Evolutionary conservation across 2,888 invertebrate genomes (phyloP), one percentile per base, ranked within the genome.

Genomic region (Lucinisca nassula): DNA sequence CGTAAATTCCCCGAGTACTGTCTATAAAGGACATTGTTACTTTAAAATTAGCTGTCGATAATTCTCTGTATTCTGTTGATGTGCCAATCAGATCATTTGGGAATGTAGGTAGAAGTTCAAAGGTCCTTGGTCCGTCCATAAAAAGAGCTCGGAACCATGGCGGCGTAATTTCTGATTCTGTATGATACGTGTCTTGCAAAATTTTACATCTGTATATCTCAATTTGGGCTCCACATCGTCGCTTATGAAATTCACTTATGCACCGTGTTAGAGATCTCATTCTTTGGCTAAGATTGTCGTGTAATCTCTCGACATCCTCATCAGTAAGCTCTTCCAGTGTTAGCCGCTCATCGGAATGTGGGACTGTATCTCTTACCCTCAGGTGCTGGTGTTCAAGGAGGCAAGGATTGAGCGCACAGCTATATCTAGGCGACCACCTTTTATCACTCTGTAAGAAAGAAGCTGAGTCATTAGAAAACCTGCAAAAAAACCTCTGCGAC

Each of bases 91-190:
- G 27, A 3, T 30, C 40, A 30, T n/a, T 17, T 10, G 40, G 45
- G 27, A 74, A 74, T 49, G 74, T 74, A 8, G 74, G 74, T 27
- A 40, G 0, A 24, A 74, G 74, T 6, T 74, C 49, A 74, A 74
- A 74, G 14, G 74, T 74, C 45, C 21, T 8, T 30, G 74, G 74
- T 2, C 74, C 74, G 4, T 74, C 38, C 74, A 49, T 49, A 14
- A 74, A 74, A 1, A 74, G 30, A 21, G 40, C 74, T 30, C 74
- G 1, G 30, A 74, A 74, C 74, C 74, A 74, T 10, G 40, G 45
- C n/a, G 74, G 74, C 21, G 49, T 74, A 8, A 49, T 49, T 30
- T 74, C 40, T 49, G 45, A 67, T 35, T 21, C 8, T 32, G 67
- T 17, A 24, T 67, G 67, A 35, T 67, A 67, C 3, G 67, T 67